These are phyloP conservation scores for Erethizon dorsatum DNA, from an alignment of 2,797 vertebrate genomes.

Conservation along the genomic window DNA sequence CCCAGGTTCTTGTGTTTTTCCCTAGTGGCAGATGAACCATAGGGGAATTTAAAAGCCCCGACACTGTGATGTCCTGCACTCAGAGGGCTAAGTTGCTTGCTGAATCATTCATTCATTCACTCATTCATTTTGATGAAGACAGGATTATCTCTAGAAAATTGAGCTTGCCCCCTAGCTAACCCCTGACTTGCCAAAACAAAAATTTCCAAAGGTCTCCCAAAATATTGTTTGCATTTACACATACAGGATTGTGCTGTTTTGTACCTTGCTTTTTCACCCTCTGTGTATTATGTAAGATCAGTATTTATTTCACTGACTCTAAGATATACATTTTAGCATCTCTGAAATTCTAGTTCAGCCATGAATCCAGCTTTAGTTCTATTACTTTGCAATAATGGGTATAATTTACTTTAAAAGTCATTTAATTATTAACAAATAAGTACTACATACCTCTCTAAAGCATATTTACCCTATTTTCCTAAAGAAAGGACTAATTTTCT, in stretches of 20 bases:
- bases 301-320: neutral
- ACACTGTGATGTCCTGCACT: neutral
- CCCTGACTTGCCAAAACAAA: neutral
- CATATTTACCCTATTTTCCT: conserved; percentile 59
- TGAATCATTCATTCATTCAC: neutral
- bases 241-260: neutral
- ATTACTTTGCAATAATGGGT: neutral
- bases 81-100: neutral
- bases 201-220: neutral
- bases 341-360: conserved; percentile 46
- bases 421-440: conserved; percentile 53
- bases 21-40: neutral
- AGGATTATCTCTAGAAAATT: neutral
- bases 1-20: neutral
- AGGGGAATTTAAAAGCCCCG: neutral
- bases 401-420: conserved; percentile 34
- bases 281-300: neutral
- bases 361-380: neutral
- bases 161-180: neutral
- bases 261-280: neutral
- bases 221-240: neutral
- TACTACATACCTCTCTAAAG: conserved; percentile 29
- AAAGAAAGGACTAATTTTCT: conserved; percentile 55
- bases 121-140: neutral
- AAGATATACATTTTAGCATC: neutral